Percentiles rank a stretch among this genome's conserved stretches.
These are phyloP conservation scores for Notiomystis cincta DNA, from an alignment of 2,113 vertebrate genomes.

Conservation along the genomic window DNA sequence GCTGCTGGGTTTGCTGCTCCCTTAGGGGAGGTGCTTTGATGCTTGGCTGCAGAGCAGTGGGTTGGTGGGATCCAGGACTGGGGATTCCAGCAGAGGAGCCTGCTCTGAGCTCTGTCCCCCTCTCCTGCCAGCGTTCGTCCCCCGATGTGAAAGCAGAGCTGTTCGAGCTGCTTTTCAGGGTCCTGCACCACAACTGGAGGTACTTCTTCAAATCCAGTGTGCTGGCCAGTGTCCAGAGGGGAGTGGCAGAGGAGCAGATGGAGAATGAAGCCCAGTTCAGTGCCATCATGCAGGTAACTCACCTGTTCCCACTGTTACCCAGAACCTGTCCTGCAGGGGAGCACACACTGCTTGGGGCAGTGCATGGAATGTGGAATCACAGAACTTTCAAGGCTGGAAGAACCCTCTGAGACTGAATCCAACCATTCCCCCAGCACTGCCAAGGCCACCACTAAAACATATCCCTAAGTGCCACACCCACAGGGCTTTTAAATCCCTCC, in stretches of 20 bases:
- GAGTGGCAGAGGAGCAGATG: constrained; percentile 87
- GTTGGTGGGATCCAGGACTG: not conserved
- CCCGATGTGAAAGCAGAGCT: constrained; percentile 95
- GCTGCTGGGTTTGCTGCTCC: not conserved
- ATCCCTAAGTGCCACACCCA: not conserved
- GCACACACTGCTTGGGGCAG: accelerated
- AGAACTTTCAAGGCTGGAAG: not conserved
- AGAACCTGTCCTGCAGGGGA: not conserved
- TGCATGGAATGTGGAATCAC: accelerated
- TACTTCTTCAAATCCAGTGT: constrained; percentile 96
- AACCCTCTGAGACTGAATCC: not conserved
- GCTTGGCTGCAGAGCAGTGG: not conserved
- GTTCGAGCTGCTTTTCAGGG: constrained; percentile 94
- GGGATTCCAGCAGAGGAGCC: not conserved
- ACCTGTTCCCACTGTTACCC: accelerated
- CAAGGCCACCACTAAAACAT: not conserved
- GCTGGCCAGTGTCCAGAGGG: constrained; percentile 90
- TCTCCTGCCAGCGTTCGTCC: constrained; percentile 82
- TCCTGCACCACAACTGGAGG: constrained; percentile 97
- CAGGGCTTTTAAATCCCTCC: accelerated
- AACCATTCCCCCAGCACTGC: not conserved
- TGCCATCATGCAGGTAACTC: constrained; percentile 92
- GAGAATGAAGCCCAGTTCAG: constrained; percentile 95
- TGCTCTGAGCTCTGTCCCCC: not conserved
- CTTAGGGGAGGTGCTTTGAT: not conserved